phyloP scores from a whole-genome alignment of 2,113 vertebrate genomes.

The Mustela nigripes region DNA sequence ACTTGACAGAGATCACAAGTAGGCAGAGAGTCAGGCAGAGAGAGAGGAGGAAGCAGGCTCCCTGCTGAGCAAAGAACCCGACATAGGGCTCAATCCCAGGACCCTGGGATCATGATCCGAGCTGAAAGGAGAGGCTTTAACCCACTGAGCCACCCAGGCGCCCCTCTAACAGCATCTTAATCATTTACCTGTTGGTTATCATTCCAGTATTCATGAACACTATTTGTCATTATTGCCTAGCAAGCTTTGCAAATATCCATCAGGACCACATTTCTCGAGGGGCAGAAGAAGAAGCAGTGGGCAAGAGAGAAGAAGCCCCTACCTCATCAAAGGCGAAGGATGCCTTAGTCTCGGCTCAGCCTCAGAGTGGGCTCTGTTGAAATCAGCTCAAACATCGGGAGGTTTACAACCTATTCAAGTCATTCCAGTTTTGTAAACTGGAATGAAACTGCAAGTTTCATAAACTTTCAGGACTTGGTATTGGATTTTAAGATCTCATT shows the following conservation, averaged over 20 bases:
- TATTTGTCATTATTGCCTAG: neutral
- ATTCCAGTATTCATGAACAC: neutral
- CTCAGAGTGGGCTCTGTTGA: neutral
- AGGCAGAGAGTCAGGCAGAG: too few relatives aligned
- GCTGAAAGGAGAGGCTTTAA: too few relatives aligned
- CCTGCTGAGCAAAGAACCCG: too few relatives aligned
- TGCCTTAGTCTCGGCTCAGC: neutral
- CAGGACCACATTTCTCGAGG: neutral
- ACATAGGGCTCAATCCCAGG: too few relatives aligned
- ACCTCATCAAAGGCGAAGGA: neutral
- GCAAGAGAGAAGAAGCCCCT: neutral
- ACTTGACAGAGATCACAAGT: too few relatives aligned
- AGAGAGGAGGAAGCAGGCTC: too few relatives aligned
- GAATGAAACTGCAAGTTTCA: neutral
- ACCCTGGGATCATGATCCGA: too few relatives aligned
- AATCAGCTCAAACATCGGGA: neutral
- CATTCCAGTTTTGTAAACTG: too few relatives aligned
- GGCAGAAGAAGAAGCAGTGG: neutral
- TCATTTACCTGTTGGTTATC: neutral
- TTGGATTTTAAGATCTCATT: neutral
- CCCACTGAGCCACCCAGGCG: too few relatives aligned
- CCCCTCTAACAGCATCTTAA: neutral
- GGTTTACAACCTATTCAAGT: neutral
- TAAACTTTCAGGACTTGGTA: neutral
- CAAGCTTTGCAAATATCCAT: neutral